Evolutionary conservation across 2,888 invertebrate species (phyloP).

Genomic region (Eudemis profundana): DNA sequence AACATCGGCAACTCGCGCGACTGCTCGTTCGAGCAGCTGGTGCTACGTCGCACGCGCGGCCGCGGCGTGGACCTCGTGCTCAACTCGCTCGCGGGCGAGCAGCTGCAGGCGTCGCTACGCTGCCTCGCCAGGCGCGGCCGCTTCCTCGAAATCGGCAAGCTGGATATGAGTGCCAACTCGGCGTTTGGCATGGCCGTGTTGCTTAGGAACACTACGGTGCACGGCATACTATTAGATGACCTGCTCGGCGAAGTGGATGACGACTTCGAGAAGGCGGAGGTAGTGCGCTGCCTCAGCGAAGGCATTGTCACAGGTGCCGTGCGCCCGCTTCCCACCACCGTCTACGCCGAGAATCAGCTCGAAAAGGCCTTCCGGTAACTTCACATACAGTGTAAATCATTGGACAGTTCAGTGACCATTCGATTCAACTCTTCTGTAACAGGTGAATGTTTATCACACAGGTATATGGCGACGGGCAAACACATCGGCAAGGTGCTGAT

Average conservation of each 20-base stretch:
- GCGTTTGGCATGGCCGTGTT: constrained; percentile 97
- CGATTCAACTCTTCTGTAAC: too few relatives aligned
- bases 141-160: constrained; percentile 99
- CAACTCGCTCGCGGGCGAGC: constrained; percentile 97
- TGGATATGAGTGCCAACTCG: constrained; percentile 96
- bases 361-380: constrained; percentile 94
- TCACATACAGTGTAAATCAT: too few relatives aligned
- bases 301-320: constrained; percentile 96
- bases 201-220: constrained; percentile 97
- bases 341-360: constrained; percentile 93
- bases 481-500: too few relatives aligned
- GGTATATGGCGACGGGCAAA: too few relatives aligned
- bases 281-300: constrained; percentile 91
- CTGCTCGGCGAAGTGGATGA: constrained; percentile 90
- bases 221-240: constrained; percentile 97
- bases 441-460: too few relatives aligned
- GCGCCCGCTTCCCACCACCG: constrained; percentile 93
- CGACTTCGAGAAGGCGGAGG: constrained; percentile 88
- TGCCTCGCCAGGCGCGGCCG: constrained; percentile 96
- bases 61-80: constrained; percentile 97
- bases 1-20: constrained; percentile 97
- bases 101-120: constrained; percentile 96
- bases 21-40: constrained; percentile 94
- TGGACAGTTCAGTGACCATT: too few relatives aligned
- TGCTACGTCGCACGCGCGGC: constrained; percentile 93